Percentiles rank a stretch among this genome's conserved stretches.
phyloP scores from a whole-genome alignment of 2,888 invertebrate species.

The Cerastis leucographa region DNA sequence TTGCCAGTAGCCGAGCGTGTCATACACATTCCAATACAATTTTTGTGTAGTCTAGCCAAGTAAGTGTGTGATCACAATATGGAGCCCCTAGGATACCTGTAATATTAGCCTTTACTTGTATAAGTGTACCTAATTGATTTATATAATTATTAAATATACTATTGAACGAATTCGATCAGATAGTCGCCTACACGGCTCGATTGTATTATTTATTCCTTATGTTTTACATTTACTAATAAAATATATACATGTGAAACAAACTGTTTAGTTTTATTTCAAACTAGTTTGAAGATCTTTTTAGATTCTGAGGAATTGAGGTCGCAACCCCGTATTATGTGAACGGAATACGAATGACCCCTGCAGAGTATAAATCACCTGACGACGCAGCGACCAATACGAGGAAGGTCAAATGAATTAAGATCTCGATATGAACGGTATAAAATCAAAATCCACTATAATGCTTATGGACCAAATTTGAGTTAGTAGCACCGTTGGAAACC shows the following conservation, averaged over 20 bases:
- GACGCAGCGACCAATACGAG: not conserved
- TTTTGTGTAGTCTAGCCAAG: slow-evolving; percentile 54
- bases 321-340: not conserved
- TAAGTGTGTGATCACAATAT: slow-evolving; percentile 59
- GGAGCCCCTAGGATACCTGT: slow-evolving; percentile 49
- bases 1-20: slow-evolving; percentile 51
- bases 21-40: slow-evolving; percentile 57
- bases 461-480: slow-evolving; percentile 25
- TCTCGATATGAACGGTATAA: not conserved
- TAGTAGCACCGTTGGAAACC: slow-evolving; percentile 11
- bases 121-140: slow-evolving; percentile 62
- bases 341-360: not conserved
- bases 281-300: not conserved
- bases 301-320: not conserved
- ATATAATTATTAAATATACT: slow-evolving; percentile 43
- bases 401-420: slow-evolving; percentile 31
- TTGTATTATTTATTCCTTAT: slow-evolving; percentile 74
- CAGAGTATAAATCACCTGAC: slow-evolving; percentile 23
- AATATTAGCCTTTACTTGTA: slow-evolving; percentile 41
- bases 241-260: slow-evolving; percentile 64
- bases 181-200: slow-evolving; percentile 52
- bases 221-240: slow-evolving; percentile 75
- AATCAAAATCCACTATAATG: slow-evolving; percentile 5
- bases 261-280: slow-evolving; percentile 41
- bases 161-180: slow-evolving; percentile 48